Percentiles rank a stretch among this genome's conserved stretches.
These are phyloP conservation scores for Pogonomyrmex barbatus DNA, from an alignment of 1,140 invertebrate genomes.

Conservation along the genomic window DNA sequence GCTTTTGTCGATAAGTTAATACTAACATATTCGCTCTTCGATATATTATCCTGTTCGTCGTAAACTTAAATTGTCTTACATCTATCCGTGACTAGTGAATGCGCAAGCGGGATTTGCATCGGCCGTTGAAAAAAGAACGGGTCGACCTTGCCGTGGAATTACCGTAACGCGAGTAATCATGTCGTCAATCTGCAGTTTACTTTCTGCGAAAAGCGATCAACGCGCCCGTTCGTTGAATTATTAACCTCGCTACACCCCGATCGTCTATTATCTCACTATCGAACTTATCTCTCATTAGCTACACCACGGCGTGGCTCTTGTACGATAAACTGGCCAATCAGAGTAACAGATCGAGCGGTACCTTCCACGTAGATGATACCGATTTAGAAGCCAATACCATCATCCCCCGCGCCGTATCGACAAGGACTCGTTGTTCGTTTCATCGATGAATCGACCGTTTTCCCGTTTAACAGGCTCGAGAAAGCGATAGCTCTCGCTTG, in stretches of 20 bases:
- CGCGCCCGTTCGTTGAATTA: constrained; percentile 53
- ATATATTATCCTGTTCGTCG: constrained; percentile 12
- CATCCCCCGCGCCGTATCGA: constrained; percentile 28
- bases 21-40: constrained; percentile 1
- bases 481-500: constrained; percentile 38
- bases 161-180: constrained; percentile 37
- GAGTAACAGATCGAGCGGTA: constrained; percentile 45
- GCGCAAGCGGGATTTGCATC: background rate
- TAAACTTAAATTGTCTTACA: background rate
- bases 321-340: constrained; percentile 58
- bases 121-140: background rate
- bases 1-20: background rate
- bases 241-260: constrained; percentile 51
- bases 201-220: constrained; percentile 35
- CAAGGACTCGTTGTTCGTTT: constrained; percentile 1
- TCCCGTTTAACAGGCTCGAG: constrained; percentile 29
- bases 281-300: constrained; percentile 69
- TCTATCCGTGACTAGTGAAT: background rate
- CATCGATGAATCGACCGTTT: constrained; percentile 17
- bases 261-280: constrained; percentile 59
- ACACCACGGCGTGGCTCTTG: constrained; percentile 23
- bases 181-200: constrained; percentile 46
- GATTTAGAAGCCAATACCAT: constrained; percentile 61
- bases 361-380: constrained; percentile 33
- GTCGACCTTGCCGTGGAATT: background rate